Evolutionary conservation across 35 echinoderm and acorn worm species (phyloP), one percentile per base, ranked within the genome.

Genomic region (Stichopus chloronotus): DNA sequence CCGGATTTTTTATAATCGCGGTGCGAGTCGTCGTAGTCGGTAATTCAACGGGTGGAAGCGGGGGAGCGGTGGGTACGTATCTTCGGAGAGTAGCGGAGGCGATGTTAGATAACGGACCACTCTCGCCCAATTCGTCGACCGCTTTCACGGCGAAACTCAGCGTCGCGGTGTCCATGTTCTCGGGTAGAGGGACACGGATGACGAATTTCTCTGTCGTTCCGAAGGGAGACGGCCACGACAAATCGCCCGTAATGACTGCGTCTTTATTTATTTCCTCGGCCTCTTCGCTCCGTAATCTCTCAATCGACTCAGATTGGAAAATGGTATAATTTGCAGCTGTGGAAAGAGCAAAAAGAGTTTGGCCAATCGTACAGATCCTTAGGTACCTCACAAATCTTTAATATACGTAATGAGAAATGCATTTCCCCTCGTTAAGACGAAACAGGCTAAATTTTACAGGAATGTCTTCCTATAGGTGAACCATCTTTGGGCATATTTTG

Each of bases 71-170:
- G 19, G 92, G 92, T 22, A 93, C 77, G 68, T 72, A 88, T 69
- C 78, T 71, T 16, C 92, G 25, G 3, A 93, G 20, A 53, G 72
- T 76, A 8, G 92, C 92, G 11, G 54, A 55, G 1, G 72, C 92
- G 4, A 86, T 83, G 55, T 93, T 93, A 7, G 92, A 93, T 3
- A 93, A 21, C 5, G 68, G 61, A 61, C 81, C 74, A 8, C 54
- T 11, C 5, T 78, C 55, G 5, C 55, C 72, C 13, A 55, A 52
- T 55, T 93, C 92, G 83, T 93, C 92, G 81, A 55, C 76, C 10
- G 84, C 60, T 58, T 24, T 81, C 5, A 93, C 23, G 9, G 84
- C 92, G 57, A 93, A 93, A 8, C 61, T 72, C 54, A 77, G 69
- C 5, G 83, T 87, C 6, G 57, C 83, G 17, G 84, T 43, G 59